These are phyloP conservation scores for Oreortyx pictus DNA, from an alignment of 2,797 vertebrate genomes.

Conservation along the genomic window DNA sequence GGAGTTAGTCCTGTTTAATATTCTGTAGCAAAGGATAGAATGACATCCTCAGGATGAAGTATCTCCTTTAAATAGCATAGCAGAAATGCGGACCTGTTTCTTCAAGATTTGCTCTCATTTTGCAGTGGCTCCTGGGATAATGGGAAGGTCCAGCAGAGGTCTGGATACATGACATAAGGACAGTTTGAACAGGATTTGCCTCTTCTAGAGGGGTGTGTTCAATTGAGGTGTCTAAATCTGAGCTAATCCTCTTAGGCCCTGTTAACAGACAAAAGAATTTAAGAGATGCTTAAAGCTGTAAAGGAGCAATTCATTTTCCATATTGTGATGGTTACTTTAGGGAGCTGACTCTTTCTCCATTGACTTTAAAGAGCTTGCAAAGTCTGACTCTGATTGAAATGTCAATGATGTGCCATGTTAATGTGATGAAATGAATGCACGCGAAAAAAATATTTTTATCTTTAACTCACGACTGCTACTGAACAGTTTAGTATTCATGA, in stretches of 20 bases:
- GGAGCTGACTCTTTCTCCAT: neutral
- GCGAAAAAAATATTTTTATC: neutral
- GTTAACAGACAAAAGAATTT: slow-evolving; percentile 5
- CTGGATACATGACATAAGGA: neutral
- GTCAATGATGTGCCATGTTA: neutral
- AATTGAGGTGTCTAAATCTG: slow-evolving; percentile 18
- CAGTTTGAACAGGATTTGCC: neutral
- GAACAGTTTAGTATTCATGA: neutral
- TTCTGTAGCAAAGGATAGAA: neutral
- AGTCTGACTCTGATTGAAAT: neutral
- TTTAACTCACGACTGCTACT: neutral
- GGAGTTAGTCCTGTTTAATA: neutral
- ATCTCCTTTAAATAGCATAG: neutral
- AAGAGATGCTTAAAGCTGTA: neutral
- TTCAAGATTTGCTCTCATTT: neutral
- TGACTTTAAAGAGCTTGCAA: neutral
- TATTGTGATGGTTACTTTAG: neutral
- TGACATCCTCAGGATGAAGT: neutral
- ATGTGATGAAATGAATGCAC: neutral
- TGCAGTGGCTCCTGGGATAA: neutral
- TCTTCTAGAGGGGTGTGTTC: neutral
- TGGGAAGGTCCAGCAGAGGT: neutral
- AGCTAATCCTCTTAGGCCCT: slow-evolving; percentile 2
- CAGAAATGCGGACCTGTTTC: neutral
- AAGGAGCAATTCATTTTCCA: neutral